Base-by-base conservation (phyloP, 2,113 vertebrate genomes). In the Pao palembangensis region DNA sequence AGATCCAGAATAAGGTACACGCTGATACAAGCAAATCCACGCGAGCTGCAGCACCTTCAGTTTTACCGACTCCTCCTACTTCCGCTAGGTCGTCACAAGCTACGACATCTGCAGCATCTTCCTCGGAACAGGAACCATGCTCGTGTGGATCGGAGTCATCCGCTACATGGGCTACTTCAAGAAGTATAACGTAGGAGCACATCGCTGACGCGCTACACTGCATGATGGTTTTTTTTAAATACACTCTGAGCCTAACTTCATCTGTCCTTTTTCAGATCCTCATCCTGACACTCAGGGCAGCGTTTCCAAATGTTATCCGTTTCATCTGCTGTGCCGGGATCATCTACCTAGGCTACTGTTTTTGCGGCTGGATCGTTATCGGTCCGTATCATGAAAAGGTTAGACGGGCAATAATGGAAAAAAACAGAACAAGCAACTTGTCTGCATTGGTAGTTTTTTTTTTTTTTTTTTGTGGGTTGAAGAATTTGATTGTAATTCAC, bases 61-160 rank as follows among this genome's bases (percentile, higher is more conserved):
- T 23, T 44, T 23, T 20, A 0, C 34, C 31, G 8, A 5, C 2
- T 19, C 21, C 12, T 15, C 55, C 21, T 16, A 19, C 49, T 56
- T 71, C 42, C 38, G 59, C 1, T 28, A 98, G 97, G 91, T 91
- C 64, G 86, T 98, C 43, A 92, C 93, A 2, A 98, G 91, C 87
- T 99, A 99, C 0, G 95, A 98, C 7, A 75, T 98, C 55, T 98
- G 96, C 78, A 98, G 97, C 84, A 98, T 98, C 76, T 92, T 99
- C 17, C 90, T 99, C 0, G 95, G 97, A 55, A 93, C 88, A 0
- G 94, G 95, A 20, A 99, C 97, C 55, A 93, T 98, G 94, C 90
- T 99, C 0, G 96, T 95, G 54, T 98, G 97, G 95, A 92, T 97
- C 19, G 96, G 95, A 23, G 93, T 94, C 58, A 93, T 99, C 74